Evolutionary conservation across 2,797 vertebrate species (phyloP), one percentile per base, ranked within the genome.

Genomic region (Lepus oiostolus): DNA sequence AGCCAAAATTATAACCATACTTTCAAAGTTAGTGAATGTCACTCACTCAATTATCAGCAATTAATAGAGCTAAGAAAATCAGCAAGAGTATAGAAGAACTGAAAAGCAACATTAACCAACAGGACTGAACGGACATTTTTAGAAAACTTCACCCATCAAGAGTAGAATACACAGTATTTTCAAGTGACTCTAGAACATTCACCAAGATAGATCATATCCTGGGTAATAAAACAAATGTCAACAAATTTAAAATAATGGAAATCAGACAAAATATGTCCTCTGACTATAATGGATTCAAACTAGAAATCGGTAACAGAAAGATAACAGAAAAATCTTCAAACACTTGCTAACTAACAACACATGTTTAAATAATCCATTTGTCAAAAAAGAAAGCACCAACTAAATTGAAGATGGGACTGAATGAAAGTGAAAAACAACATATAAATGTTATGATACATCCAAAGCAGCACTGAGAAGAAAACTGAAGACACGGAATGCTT

Each of bases 231-330:
- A 50, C 17, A 94, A 92, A 85, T 47, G 50, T 68, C 92, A 84
- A 87, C 42, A 80, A 90, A 38, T 85, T 67, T 93, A 62, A 80
- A 84, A 65, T n/a, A 68, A 65, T 26, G 30, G 10, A 88, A 91
- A 32, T 67, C 67, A 86, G n/a, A 75, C 22, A 58, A 21, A 80
- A 1, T 68, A 79, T 50, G 24, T 93, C 71, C 8, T 92, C 70
- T 95, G 28, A 68, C 38, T 30, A 32, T 58, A 88, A 50, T 32
- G 28, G 8, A 85, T 71, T 84, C 71, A 95, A 85, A 80, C 21
- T 72, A 84, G 24, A 89, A 52, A 14, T 76, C 58, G 90, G 4
- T 71, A 76, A 74, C 60, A 86, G 35, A 81, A 91, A 95, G 54
- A 58, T 58, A 58, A 58, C 14, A 58, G 63, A 88, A 68, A 84